These are phyloP conservation scores for Albula goreensis DNA, from an alignment of 2,113 vertebrate genomes.

Conservation along the genomic window DNA sequence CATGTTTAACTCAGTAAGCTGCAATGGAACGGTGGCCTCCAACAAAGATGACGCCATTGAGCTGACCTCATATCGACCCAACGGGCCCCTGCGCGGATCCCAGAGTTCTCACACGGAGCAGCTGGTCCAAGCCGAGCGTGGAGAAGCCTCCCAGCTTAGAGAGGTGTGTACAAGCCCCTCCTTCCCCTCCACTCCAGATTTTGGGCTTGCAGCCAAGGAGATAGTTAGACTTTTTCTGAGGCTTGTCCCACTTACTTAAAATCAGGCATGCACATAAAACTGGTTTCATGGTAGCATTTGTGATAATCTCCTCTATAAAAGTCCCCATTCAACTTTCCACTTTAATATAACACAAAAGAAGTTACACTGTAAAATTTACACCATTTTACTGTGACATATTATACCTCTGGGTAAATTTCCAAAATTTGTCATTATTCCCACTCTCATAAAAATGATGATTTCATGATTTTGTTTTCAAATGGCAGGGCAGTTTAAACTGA, in stretches of 20 bases:
- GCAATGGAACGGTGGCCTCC: slow-evolving; percentile 45
- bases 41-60: slow-evolving; percentile 60
- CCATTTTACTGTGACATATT: no score
- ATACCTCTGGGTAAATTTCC: no score
- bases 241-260: not conserved
- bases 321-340: no score
- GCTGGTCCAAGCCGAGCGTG: slow-evolving; percentile 46
- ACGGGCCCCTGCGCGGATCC: accelerated
- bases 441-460: no score
- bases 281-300: no score
- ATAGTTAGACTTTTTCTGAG: not conserved
- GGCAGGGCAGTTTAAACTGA: no score
- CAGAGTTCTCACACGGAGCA: not conserved
- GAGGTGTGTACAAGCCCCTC: slow-evolving; percentile 52
- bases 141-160: slow-evolving; percentile 37
- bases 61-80: slow-evolving; percentile 66
- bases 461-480: no score
- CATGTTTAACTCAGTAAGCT: slow-evolving; percentile 41
- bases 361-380: no score
- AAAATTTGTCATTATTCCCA: no score
- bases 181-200: not conserved
- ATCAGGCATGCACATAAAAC: no score
- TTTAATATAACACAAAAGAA: no score
- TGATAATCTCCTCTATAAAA: no score
- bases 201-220: not conserved